A percentile compares a stretch with the other conserved stretches of the same genome.
These are phyloP conservation scores for Porites lutea DNA, from an alignment of 64 coral and sea anemone species.

Conservation along the genomic window DNA sequence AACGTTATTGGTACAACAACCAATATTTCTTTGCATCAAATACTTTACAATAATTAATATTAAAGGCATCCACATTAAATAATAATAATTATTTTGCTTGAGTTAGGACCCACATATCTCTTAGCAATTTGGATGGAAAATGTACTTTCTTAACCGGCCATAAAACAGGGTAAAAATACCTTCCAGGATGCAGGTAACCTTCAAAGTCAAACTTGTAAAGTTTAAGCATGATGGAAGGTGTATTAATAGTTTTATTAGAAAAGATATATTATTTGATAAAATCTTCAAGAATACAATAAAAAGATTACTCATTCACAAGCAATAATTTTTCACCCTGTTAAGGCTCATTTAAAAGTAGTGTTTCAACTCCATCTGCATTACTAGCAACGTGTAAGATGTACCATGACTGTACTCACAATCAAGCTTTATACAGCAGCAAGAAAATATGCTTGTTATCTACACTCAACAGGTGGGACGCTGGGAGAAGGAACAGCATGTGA, in stretches of 20 bases:
- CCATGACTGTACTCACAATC: neutral
- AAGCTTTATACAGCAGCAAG: neutral
- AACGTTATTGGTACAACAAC: constrained; percentile 4
- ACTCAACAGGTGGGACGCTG: constrained; percentile 71
- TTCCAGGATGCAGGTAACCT: neutral
- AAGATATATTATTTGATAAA: constrained; percentile 24
- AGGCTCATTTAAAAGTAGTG: neutral
- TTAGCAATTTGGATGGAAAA: neutral
- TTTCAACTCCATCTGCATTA: neutral
- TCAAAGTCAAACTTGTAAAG: neutral
- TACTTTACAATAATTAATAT: constrained; percentile 38
- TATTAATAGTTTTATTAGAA: neutral
- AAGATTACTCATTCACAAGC: constrained; percentile 17
- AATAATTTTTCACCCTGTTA: neutral
- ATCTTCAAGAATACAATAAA: neutral
- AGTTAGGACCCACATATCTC: neutral
- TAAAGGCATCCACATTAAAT: constrained; percentile 42
- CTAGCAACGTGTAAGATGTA: neutral
- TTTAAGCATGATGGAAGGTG: neutral
- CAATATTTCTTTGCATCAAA: constrained; percentile 26
- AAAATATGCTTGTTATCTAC: constrained; percentile 63
- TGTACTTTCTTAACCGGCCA: neutral
- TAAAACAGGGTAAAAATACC: neutral
- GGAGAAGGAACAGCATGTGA: constrained; percentile 40
- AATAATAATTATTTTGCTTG: neutral